phyloP scores from a whole-genome alignment of 2,888 invertebrate genomes.

The Romanomermis culicivorax region DNA sequence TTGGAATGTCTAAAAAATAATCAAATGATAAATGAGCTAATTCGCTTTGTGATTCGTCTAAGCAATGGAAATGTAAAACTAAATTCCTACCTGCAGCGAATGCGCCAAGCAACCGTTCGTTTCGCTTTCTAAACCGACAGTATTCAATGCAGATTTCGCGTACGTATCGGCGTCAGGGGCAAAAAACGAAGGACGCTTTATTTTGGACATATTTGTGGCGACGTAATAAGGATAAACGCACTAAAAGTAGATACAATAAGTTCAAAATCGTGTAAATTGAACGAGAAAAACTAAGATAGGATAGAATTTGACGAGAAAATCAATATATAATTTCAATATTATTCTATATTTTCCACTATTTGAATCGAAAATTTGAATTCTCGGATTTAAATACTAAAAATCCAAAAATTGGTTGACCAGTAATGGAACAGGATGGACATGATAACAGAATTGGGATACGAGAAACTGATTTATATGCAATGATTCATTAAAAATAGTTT shows the following conservation, averaged over 20 bases:
- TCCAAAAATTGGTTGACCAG: no score
- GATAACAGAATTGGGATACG: no score
- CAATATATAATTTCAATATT: background rate
- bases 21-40: no score
- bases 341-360: no score
- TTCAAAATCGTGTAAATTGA: background rate
- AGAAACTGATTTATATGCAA: no score
- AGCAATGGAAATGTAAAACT: no score
- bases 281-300: no score
- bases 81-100: constrained; percentile 26
- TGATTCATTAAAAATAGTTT: no score
- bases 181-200: background rate
- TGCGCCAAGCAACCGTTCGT: constrained; percentile 28
- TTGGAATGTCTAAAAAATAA: no score
- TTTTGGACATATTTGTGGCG: constrained; percentile 46
- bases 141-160: constrained; percentile 23
- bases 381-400: no score
- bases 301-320: background rate
- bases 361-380: constrained; percentile 27
- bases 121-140: constrained; percentile 20
- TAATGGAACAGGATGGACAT: no score
- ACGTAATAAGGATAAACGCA: constrained; percentile 66
- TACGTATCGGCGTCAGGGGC: constrained; percentile 22
- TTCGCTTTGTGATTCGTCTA: no score
- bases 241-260: constrained; percentile 42